Percentiles rank a stretch among this genome's conserved stretches.
Conservation (phyloP, 2,888 invertebrate species). For the Lasioglossum villosulum region DNA sequence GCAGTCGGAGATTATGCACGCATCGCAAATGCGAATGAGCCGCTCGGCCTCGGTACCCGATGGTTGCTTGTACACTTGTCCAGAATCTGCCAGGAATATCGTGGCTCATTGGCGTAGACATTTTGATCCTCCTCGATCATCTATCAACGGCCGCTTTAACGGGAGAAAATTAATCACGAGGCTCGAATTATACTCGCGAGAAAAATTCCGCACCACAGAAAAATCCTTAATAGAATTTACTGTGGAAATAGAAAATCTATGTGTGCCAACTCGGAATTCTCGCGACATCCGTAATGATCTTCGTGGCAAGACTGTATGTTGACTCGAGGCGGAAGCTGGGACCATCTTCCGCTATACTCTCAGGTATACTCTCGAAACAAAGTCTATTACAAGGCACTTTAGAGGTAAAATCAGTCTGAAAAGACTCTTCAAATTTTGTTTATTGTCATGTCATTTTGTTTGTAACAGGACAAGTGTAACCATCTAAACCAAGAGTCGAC, state of each 20-base stretch:
- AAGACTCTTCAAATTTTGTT: background rate
- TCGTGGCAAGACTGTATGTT: background rate
- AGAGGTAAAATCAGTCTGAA: background rate
- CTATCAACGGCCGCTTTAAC: constrained; percentile 2
- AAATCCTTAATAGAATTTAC: constrained; percentile 19
- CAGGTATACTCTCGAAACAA: background rate
- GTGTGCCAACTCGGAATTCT: constrained; percentile 5
- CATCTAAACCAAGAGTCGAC: too few species aligned
- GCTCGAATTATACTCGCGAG: background rate
- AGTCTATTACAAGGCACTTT: background rate
- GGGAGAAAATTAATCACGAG: constrained; percentile 18
- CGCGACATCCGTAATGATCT: background rate
- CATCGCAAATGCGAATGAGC: constrained; percentile 60
- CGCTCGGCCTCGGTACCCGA: constrained; percentile 39
- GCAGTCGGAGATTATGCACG: constrained; percentile 63
- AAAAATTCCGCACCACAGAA: background rate
- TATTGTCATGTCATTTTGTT: too few species aligned
- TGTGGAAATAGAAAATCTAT: constrained; percentile 1
- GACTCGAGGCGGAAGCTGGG: background rate
- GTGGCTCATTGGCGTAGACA: constrained; percentile 65
- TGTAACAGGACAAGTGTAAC: background rate
- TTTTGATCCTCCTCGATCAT: constrained; percentile 41
- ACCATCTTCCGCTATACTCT: background rate
- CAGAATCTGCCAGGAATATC: constrained; percentile 56
- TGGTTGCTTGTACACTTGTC: constrained; percentile 61